Evolutionary conservation across 35 echinoderm and acorn worm genomes (phyloP).

Genomic region (Antedon bifida): DNA sequence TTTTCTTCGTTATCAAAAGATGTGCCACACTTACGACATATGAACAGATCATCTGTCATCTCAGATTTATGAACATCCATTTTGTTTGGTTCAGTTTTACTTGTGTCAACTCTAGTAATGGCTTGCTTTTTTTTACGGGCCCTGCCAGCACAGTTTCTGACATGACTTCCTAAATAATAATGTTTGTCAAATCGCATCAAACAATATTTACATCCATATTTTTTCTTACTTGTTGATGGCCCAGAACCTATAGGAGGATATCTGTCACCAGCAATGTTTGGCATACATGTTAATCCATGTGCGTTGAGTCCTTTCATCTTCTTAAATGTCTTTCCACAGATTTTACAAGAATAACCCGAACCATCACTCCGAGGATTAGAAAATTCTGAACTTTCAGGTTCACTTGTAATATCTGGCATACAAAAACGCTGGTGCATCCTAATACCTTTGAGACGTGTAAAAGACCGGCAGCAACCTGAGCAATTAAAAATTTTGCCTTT

Average conservation of each 20-base stretch:
- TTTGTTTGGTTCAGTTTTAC: background rate
- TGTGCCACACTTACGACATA: background rate
- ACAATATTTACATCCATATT: background rate
- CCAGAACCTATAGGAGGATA: background rate
- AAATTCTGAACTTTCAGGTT: background rate
- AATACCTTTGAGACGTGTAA: background rate
- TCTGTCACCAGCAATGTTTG: background rate
- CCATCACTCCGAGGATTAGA: background rate
- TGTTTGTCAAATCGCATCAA: background rate
- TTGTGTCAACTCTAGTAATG: background rate
- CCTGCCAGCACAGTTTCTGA: background rate
- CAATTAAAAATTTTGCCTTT: background rate
- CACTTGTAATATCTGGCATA: background rate
- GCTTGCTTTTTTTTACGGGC: background rate
- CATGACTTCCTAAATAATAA: background rate
- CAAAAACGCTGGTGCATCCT: background rate
- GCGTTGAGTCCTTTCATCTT: background rate
- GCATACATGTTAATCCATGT: background rate
- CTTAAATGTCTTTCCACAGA: background rate
- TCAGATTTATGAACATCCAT: background rate
- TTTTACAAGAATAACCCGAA: background rate
- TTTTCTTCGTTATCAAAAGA: background rate
- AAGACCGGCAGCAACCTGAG: background rate
- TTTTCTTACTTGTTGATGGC: background rate
- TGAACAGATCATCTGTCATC: background rate